Evolutionary conservation across 2,113 vertebrate species (phyloP).

Genomic region (Emydocephalus ijimae): DNA sequence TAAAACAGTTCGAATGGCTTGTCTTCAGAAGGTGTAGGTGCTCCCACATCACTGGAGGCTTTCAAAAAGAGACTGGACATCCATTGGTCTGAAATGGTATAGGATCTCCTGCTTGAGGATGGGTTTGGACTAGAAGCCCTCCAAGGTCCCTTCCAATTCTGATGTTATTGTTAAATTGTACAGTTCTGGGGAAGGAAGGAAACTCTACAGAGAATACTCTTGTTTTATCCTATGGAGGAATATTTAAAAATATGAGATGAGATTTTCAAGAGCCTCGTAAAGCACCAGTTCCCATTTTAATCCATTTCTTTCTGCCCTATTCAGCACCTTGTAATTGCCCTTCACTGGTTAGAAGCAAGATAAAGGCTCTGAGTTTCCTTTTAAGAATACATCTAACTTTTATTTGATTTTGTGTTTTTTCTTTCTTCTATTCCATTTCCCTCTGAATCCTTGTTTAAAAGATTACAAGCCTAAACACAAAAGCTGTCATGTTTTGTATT

Average conservation of each 20-base stretch:
- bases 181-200: neutral
- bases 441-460: neutral
- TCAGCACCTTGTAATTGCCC: neutral
- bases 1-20: too few relatives aligned
- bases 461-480: neutral
- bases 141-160: too few relatives aligned
- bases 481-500: neutral
- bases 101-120: too few relatives aligned
- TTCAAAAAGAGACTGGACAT: too few relatives aligned
- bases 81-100: too few relatives aligned
- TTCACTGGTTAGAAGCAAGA: neutral
- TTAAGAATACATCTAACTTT: neutral
- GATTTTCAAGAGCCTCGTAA: neutral
- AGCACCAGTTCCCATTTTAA: neutral
- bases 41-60: too few relatives aligned
- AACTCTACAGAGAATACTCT: neutral
- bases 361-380: neutral
- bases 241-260: neutral
- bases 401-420: neutral
- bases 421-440: neutral
- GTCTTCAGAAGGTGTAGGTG: too few relatives aligned
- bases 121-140: too few relatives aligned
- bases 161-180: neutral
- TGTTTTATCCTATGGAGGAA: neutral
- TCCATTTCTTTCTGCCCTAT: neutral